Evolutionary conservation across 2,797 vertebrate genomes (phyloP), one percentile per base, ranked within the genome.

Genomic region (Falco concolor): DNA sequence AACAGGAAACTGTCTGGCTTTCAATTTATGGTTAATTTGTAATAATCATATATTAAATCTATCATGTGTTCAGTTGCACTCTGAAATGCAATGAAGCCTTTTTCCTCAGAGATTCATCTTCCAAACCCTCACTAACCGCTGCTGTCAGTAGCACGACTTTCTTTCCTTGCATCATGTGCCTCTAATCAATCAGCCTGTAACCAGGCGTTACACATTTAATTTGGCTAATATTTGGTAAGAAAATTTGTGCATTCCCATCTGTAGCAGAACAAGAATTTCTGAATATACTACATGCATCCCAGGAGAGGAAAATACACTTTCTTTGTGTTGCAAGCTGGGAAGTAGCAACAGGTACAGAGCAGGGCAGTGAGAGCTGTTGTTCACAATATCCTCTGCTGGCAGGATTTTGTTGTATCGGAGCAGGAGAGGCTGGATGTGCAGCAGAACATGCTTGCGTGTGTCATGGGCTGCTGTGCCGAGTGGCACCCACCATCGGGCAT

Each of bases 21-120:
- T 81, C 89, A 76, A 93, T 91, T 96, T 44, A 47, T 80, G 73
- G 52, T 74, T 95, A 89, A 96, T 96, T 96, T 95, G 84, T 91
- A 85, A 91, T 93, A 84, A 95, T 94, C 77, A 65, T 45, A 18
- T 72, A 80, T 80, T 84, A 42, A 77, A 90, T 94, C 95, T 72
- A 20, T 90, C 94, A 15, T 9, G 27, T 45, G 75, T 78, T 95
- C 23, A 45, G 54, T 14, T 68, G 69, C 78, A 25, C 60, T 72
- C 67, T 50, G 93, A 91, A 87, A 36, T 68, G 13, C 47, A 57
- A 38, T 47, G 64, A 50, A 72, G 44, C 9, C 19, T 72, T 63
- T 77, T 77, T 61, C 90, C 65, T 54, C 40, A 3, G 44, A 45
- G 90, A 78, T 25, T 10, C 9, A 5, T 47, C 90, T 72, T 74